Percentiles rank a stretch among this genome's conserved stretches.
Conservation (phyloP, 2,113 vertebrate species). For the Cyanoramphus novaezelandiae region DNA sequence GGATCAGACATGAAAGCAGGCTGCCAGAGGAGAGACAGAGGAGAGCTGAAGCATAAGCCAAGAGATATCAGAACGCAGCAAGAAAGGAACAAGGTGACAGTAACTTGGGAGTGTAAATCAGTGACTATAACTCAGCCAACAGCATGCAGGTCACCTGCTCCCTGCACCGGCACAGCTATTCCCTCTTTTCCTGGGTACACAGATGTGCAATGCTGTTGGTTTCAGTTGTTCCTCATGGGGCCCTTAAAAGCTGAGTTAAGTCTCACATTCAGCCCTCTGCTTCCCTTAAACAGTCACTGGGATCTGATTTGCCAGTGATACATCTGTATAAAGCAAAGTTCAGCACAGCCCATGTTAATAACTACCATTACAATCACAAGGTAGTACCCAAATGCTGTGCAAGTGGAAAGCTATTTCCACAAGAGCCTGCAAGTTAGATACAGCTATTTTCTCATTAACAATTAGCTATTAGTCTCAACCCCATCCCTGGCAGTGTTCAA, state of each 20-base stretch:
- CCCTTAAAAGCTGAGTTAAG: constrained; percentile 33
- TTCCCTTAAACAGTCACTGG: neutral
- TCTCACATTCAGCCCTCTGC: neutral
- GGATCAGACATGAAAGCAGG: neutral
- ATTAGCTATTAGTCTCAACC: neutral
- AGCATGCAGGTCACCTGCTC: constrained; percentile 1
- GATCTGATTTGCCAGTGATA: neutral
- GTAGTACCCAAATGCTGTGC: neutral
- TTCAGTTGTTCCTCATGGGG: neutral
- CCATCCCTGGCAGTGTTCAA: neutral
- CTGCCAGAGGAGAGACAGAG: neutral
- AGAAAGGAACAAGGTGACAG: neutral
- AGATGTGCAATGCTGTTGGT: neutral
- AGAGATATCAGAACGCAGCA: neutral
- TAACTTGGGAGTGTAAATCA: neutral
- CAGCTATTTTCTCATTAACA: neutral
- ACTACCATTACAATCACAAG: neutral
- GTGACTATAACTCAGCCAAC: neutral
- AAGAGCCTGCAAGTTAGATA: neutral
- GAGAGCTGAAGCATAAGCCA: neutral
- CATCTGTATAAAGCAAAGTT: neutral
- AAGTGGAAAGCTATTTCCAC: neutral
- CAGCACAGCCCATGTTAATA: neutral
- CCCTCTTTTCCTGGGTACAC: neutral
- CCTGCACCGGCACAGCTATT: neutral